These are phyloP conservation scores for Acromyrmex charruanus DNA, from an alignment of 1,140 invertebrate species.

Conservation along the genomic window DNA sequence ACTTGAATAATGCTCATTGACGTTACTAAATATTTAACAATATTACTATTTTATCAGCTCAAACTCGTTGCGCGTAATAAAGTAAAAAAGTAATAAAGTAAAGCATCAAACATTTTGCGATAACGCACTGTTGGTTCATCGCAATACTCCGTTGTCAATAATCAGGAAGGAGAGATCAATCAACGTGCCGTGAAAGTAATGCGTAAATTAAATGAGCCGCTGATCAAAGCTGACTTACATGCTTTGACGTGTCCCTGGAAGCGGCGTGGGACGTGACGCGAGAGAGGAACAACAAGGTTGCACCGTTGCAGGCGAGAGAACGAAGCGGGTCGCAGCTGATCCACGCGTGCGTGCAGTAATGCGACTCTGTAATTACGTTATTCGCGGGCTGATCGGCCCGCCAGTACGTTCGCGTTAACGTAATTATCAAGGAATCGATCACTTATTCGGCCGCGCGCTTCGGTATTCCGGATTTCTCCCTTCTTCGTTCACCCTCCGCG, in stretches of 20 bases:
- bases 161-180: conserved; percentile 13
- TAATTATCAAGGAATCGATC: conserved; percentile 78
- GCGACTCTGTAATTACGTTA: conserved; percentile 76
- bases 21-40: background rate
- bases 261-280: conserved; percentile 1
- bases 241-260: conserved; percentile 34
- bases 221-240: conserved; percentile 72
- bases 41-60: background rate
- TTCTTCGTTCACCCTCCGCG: background rate
- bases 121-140: background rate
- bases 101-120: background rate
- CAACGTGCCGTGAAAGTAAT: background rate
- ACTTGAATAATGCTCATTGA: background rate
- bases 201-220: conserved; percentile 50
- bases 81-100: background rate
- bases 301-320: conserved; percentile 53
- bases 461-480: conserved; percentile 59
- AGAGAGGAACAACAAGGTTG: conserved; percentile 51
- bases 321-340: conserved; percentile 62
- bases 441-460: conserved; percentile 67
- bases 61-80: background rate
- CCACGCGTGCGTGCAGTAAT: conserved; percentile 70
- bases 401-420: conserved; percentile 70
- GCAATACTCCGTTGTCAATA: conserved; percentile 4
- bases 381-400: conserved; percentile 75